A percentile compares a stretch with the other conserved stretches of the same genome.
These are phyloP conservation scores for Pyrrhia umbra DNA, from an alignment of 2,888 invertebrate genomes.

Conservation along the genomic window DNA sequence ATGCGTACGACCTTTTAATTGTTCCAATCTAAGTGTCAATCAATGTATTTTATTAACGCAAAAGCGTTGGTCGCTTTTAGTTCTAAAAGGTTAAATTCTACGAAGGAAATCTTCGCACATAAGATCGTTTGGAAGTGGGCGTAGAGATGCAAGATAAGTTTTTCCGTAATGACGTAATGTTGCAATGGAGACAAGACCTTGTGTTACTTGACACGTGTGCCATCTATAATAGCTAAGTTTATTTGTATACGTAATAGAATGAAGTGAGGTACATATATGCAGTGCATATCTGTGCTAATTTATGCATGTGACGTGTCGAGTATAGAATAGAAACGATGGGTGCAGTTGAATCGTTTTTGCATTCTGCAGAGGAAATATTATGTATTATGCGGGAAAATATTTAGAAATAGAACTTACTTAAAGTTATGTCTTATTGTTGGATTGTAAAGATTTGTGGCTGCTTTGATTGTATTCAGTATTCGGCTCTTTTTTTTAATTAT, in stretches of 20 bases:
- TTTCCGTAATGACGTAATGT: constrained; percentile 63
- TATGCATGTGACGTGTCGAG: constrained; percentile 41
- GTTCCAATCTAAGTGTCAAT: constrained; percentile 12
- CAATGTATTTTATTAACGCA: background rate
- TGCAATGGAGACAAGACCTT: constrained; percentile 67
- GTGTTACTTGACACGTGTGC: constrained; percentile 67
- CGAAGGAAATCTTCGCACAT: constrained; percentile 3
- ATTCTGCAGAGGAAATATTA: constrained; percentile 1
- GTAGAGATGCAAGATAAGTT: constrained; percentile 58
- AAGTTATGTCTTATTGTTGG: background rate
- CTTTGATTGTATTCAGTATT: constrained; percentile 9
- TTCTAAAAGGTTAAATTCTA: background rate
- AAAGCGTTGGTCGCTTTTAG: background rate
- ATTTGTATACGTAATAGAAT: constrained; percentile 61
- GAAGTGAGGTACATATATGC: constrained; percentile 48
- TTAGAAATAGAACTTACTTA: background rate
- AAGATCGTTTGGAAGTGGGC: constrained; percentile 43
- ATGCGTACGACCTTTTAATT: constrained; percentile 35
- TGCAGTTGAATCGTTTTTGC: constrained; percentile 18
- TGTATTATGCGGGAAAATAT: constrained; percentile 11
- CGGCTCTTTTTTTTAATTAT: constrained; percentile 7
- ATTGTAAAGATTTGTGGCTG: background rate
- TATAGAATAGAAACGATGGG: constrained; percentile 22
- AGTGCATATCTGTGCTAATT: constrained; percentile 37
- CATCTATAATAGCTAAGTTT: constrained; percentile 59